These are phyloP conservation scores for Sebastolobus altivelis DNA, from an alignment of 2,797 vertebrate genomes.

Conservation along the genomic window DNA sequence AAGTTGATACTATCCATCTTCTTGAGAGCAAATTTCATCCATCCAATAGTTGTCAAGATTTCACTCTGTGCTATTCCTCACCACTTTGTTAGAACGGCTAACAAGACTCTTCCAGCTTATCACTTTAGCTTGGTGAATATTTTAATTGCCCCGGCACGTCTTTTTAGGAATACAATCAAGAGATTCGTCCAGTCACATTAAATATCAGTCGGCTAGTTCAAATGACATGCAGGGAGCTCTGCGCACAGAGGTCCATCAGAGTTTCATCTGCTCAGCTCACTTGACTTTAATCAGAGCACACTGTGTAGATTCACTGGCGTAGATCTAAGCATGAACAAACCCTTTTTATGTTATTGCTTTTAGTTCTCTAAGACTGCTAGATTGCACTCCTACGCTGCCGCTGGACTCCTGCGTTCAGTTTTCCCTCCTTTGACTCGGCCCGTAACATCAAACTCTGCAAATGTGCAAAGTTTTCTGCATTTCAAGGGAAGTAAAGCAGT, in stretches of 20 bases:
- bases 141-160: not conserved
- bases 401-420: not conserved
- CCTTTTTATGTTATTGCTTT: conserved; percentile 41
- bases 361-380: conserved; percentile 23
- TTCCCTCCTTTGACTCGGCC: not conserved
- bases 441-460: conserved; percentile 5
- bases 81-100: not conserved
- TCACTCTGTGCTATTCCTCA: not conserved
- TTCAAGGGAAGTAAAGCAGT: conserved; percentile 5
- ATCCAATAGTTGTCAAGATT: not conserved
- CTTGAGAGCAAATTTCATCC: not conserved
- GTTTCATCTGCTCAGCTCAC: conserved; percentile 16
- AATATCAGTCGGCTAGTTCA: not conserved
- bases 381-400: not conserved
- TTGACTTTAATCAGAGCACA: conserved; percentile 41
- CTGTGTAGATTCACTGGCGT: not conserved
- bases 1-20: not conserved
- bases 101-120: not conserved
- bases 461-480: conserved; percentile 5
- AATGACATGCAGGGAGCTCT: conserved; percentile 4
- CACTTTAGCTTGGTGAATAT: not conserved
- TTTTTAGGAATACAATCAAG: not conserved
- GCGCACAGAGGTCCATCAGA: conserved; percentile 1
- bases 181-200: not conserved
- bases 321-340: conserved; percentile 21